Conservation (phyloP, 2,797 vertebrate genomes). For the Anguilla pacifica region DNA sequence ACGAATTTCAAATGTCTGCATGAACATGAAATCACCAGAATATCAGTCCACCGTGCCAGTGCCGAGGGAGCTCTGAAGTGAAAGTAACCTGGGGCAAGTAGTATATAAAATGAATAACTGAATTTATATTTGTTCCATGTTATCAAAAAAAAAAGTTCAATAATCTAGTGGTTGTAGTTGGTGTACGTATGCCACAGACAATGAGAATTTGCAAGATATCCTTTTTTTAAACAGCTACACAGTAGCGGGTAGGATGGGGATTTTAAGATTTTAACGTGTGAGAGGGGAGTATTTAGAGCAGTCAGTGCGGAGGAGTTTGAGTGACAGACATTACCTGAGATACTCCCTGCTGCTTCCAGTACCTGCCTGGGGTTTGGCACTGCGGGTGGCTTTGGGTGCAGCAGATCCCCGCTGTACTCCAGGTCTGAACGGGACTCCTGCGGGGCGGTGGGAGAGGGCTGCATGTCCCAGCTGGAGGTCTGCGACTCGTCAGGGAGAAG, state of each 20-base stretch:
- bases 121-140: not conserved
- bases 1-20: not conserved
- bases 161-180: conserved; percentile 2
- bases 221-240: not conserved
- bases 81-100: not conserved
- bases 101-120: not conserved
- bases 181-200: conserved; percentile 47
- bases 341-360: conserved; percentile 64
- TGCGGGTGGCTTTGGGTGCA: conserved; percentile 30
- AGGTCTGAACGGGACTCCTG: conserved; percentile 64
- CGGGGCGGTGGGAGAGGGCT: conserved; percentile 43
- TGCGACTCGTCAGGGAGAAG: conserved; percentile 56
- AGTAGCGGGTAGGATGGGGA: not conserved
- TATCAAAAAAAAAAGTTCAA: not conserved
- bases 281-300: not conserved
- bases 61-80: not conserved
- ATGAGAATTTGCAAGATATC: conserved; percentile 44
- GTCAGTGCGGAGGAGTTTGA: conserved; percentile 7
- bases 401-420: conserved; percentile 59
- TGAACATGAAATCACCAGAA: not conserved
- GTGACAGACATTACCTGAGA: conserved; percentile 69
- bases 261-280: conserved; percentile 11
- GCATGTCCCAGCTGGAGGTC: conserved; percentile 47
- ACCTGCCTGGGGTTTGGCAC: conserved; percentile 81
- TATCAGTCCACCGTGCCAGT: not conserved